Conservation (phyloP, 2,888 invertebrate genomes). For the Smittia sp. region DNA sequence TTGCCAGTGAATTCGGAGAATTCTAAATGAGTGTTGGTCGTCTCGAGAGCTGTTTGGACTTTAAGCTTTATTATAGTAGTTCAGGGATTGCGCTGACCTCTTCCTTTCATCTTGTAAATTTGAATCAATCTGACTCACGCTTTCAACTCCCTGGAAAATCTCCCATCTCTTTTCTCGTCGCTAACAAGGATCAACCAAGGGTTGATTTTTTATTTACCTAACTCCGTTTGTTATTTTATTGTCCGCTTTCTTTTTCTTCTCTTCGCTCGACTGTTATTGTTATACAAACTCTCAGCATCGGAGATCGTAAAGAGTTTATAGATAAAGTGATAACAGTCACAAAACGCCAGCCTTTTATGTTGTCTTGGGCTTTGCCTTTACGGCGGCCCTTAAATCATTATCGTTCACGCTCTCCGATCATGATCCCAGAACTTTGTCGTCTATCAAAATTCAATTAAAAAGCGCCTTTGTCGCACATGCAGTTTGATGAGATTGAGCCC, state of each 20-base stretch:
- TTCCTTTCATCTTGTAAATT: too few relatives aligned
- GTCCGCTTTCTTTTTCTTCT: neutral
- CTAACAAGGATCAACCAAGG: conserved; percentile 18
- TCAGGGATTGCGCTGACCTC: too few relatives aligned
- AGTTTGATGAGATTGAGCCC: neutral
- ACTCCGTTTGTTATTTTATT: neutral
- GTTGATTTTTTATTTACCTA: conserved; percentile 20
- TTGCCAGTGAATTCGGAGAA: neutral
- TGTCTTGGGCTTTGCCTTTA: neutral
- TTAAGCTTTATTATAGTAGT: too few relatives aligned
- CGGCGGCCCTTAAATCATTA: neutral
- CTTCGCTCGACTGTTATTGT: neutral
- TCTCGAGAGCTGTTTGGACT: neutral
- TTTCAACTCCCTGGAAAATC: too few relatives aligned
- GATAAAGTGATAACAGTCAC: conserved; percentile 34
- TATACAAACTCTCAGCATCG: conserved; percentile 5
- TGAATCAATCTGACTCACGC: too few relatives aligned
- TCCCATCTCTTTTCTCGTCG: conserved; percentile 1
- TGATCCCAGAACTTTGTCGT: neutral
- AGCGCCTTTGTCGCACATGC: neutral
- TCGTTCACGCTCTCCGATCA: conserved; percentile 6
- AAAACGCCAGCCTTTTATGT: conserved; percentile 29
- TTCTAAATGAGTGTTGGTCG: conserved; percentile 10
- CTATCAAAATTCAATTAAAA: conserved; percentile 40
- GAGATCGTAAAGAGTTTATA: conserved; percentile 40